Evolutionary conservation across 2,113 vertebrate genomes (phyloP).

Genomic region (Morone chrysops): DNA sequence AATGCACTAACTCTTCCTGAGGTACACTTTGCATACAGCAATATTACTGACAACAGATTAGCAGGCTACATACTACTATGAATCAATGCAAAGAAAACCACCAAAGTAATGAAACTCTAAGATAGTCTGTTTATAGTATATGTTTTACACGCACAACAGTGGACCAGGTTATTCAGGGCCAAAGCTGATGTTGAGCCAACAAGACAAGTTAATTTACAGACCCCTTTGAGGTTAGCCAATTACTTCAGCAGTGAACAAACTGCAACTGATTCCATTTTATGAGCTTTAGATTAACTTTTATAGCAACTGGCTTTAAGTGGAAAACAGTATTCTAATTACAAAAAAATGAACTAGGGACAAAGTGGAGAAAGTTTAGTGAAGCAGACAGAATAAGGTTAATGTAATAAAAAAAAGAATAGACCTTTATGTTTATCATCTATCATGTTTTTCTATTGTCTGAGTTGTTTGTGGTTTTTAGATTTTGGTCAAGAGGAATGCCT

Average conservation of each 20-base stretch:
- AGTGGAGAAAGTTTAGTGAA: neutral
- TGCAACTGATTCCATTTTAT: constrained; percentile 9
- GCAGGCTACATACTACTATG: neutral
- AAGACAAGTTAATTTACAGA: constrained; percentile 18
- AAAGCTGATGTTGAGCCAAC: neutral
- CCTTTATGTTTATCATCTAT: too few relatives aligned
- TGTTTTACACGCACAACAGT: neutral
- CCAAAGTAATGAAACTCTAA: neutral
- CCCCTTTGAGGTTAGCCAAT: neutral
- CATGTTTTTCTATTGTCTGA: too few relatives aligned
- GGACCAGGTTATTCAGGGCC: neutral
- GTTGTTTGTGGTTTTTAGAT: too few relatives aligned
- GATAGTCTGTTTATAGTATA: neutral
- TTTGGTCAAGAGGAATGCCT: too few relatives aligned
- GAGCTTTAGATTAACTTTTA: constrained; percentile 24
- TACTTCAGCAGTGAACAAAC: constrained; percentile 4
- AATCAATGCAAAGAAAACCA: neutral
- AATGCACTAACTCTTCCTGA: constrained; percentile 1
- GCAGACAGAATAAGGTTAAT: too few relatives aligned
- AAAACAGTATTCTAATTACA: neutral
- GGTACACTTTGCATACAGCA: neutral
- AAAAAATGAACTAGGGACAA: neutral
- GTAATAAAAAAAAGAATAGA: neutral
- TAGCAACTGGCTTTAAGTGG: neutral
- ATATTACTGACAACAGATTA: neutral